Conservation (phyloP, 2,797 vertebrate species). For the Paratrypauchen microcephalus region DNA sequence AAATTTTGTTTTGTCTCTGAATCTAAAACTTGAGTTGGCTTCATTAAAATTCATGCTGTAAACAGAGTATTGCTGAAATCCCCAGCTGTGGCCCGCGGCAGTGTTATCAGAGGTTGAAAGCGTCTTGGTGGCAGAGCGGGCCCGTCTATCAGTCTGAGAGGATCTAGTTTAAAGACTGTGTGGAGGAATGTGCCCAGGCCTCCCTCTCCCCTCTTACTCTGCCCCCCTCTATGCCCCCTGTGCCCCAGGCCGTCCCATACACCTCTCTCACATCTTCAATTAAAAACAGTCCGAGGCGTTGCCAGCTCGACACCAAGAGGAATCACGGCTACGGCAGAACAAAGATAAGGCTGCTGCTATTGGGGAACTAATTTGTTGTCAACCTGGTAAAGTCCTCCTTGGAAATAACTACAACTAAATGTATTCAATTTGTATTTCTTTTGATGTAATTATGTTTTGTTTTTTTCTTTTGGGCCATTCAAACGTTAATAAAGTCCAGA, state of each 20-base stretch:
- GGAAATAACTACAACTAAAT: too few relatives aligned
- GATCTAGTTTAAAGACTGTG: conserved; percentile 63
- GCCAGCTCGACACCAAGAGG: conserved; percentile 19
- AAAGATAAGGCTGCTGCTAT: not conserved
- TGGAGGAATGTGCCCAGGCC: conserved; percentile 52
- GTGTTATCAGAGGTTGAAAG: conserved; percentile 52
- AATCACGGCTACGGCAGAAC: conserved; percentile 15
- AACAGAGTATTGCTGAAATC: conserved; percentile 53
- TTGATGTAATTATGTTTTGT: too few relatives aligned
- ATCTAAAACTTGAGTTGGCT: not conserved
- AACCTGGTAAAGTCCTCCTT: too few relatives aligned
- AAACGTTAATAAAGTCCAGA: too few relatives aligned
- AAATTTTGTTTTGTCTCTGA: not conserved
- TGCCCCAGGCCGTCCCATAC: conserved; percentile 37
- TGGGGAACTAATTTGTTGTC: not conserved
- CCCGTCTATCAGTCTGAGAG: conserved; percentile 52
- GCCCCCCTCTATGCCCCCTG: conserved; percentile 34
- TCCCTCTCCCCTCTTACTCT: not conserved
- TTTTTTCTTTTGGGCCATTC: too few relatives aligned
- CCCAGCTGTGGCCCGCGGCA: conserved; percentile 48
- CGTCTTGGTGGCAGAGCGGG: conserved; percentile 47
- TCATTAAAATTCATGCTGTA: conserved; percentile 30
- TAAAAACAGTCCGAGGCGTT: conserved; percentile 55
- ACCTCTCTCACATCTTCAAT: conserved; percentile 57
- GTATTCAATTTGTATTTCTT: too few relatives aligned